Base-by-base conservation (phyloP, 2,113 vertebrate genomes). In the Vombatus ursinus region DNA sequence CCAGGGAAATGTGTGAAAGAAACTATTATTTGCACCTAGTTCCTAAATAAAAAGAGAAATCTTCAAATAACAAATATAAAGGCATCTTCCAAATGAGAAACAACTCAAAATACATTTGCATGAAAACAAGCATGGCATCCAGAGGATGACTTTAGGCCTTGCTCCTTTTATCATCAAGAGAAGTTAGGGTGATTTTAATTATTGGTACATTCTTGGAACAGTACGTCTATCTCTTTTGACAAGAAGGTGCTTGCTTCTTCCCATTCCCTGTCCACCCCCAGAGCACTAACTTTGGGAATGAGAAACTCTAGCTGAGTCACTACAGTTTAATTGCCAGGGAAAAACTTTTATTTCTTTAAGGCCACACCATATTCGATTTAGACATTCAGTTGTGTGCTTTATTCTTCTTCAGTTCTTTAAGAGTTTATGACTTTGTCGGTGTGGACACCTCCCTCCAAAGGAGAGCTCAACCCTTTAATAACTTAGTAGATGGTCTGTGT, bases 31-130 rank as follows among this genome's bases (percentile, higher is more conserved):
- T 91, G 48, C 49, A 52, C 61, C 25, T 37, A 31, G n/a, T 57
- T 95, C 92, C 54, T 93, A 26, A 92, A 53, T 48, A 49, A 92
- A 90, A 93, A 94, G 53, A 11, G 89, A 54, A 89, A 68, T 26
- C 31, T 89, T 91, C 19, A 28, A 91, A 9, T 52, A 16, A 37
- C 48, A 9, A 91, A 77, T 31, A 52, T 50, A n/a, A 94, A 68
- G 52, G 48, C 92, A 3, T 47, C 12, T 61, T 61, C 93, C 19
- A 0, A 11, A 19, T 44, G 47, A 90, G 49, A 53, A 0, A 8
- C 52, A 52, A n/a, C 28, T 0, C 22, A 90, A 50, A 84, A 89
- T 77, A 95, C 90, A 31, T 23, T n/a, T 0, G 91, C 51, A 95
- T 92, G 95, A 77, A 19, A 92, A 26, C 19, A 26, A 91, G 91